phyloP scores from a whole-genome alignment of 2,888 invertebrate genomes.

The Polyommatus icarus region DNA sequence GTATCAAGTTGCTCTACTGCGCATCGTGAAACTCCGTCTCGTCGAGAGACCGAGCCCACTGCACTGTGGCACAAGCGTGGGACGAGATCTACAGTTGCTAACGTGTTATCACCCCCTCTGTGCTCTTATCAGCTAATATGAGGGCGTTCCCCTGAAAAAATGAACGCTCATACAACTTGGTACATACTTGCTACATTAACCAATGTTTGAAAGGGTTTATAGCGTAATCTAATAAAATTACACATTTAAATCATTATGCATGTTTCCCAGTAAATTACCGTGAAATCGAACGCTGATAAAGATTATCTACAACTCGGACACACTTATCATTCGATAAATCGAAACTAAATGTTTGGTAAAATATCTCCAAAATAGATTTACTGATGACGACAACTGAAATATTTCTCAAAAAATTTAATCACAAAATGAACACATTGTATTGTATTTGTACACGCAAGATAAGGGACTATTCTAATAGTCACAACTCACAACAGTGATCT shows the following conservation, averaged over 20 bases:
- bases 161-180: slow-evolving; percentile 11
- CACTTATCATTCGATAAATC: slow-evolving; percentile 24
- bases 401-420: neutral
- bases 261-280: slow-evolving; percentile 15
- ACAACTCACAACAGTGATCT: neutral
- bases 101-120: slow-evolving; percentile 33
- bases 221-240: neutral
- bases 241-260: too few relatives aligned
- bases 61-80: slow-evolving; percentile 58
- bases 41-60: slow-evolving; percentile 70
- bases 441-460: neutral
- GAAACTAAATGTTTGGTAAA: neutral
- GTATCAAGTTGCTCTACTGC: slow-evolving; percentile 58
- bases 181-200: neutral
- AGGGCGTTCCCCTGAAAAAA: slow-evolving; percentile 32
- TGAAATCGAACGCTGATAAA: slow-evolving; percentile 10
- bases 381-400: neutral
- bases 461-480: neutral
- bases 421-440: neutral
- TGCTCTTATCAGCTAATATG: slow-evolving; percentile 35
- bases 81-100: slow-evolving; percentile 44
- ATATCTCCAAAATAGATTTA: neutral
- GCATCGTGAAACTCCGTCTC: slow-evolving; percentile 75
- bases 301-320: slow-evolving; percentile 2
- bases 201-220: neutral